Percentiles rank a stretch among this genome's conserved stretches.
These are phyloP conservation scores for Notothenia coriiceps DNA, from an alignment of 2,113 vertebrate species.

Conservation along the genomic window DNA sequence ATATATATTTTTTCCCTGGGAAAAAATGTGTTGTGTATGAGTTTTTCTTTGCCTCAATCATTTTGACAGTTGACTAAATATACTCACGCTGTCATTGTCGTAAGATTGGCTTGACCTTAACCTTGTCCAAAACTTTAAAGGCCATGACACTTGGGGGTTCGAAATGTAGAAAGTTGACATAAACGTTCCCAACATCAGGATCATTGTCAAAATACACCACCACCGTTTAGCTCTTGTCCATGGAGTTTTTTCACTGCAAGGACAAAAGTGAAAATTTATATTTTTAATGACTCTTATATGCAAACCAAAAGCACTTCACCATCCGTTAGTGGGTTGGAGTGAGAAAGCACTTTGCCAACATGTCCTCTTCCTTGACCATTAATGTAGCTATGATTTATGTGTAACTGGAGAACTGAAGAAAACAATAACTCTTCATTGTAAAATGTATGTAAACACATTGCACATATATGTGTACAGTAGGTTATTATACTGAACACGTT, in stretches of 20 bases:
- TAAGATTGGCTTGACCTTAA: background rate
- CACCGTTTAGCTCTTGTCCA: slow-evolving; percentile 5
- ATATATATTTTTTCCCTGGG: no score
- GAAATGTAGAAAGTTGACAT: background rate
- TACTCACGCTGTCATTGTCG: slow-evolving; percentile 34
- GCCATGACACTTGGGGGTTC: rapidly evolving
- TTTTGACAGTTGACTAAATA: slow-evolving; percentile 8
- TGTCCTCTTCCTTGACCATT: background rate
- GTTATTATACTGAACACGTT: background rate
- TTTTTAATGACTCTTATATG: background rate
- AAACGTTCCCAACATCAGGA: background rate
- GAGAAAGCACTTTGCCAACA: slow-evolving; percentile 23
- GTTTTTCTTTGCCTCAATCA: background rate
- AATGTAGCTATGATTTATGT: no score
- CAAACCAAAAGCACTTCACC: slow-evolving; percentile 12
- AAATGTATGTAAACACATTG: background rate
- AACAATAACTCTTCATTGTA: no score
- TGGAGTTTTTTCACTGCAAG: slow-evolving; percentile 42
- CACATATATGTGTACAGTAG: background rate
- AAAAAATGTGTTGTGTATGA: background rate
- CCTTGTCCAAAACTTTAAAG: background rate
- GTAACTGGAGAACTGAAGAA: no score
- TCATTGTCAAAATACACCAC: background rate
- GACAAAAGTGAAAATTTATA: slow-evolving; percentile 29
- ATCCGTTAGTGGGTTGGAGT: background rate